These are phyloP conservation scores for Orientallactaga bullata DNA, from an alignment of 2,113 vertebrate species.

Conservation along the genomic window DNA sequence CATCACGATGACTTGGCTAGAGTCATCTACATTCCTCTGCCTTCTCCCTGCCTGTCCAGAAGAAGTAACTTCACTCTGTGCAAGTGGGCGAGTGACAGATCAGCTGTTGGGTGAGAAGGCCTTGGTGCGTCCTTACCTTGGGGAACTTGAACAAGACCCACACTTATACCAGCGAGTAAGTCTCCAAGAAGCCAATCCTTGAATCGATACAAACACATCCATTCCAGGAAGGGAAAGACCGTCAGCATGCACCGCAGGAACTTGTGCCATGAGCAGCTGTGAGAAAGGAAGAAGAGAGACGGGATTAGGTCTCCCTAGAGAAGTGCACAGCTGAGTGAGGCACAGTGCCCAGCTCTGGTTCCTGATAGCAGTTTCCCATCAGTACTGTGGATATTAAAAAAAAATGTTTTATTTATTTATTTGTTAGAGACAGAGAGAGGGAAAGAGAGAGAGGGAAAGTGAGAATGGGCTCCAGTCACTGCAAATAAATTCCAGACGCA, in stretches of 20 bases:
- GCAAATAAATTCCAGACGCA: too few relatives aligned
- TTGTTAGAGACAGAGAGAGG: too few relatives aligned
- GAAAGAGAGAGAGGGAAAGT: too few relatives aligned
- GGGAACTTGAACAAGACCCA: constrained; percentile 83
- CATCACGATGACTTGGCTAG: neutral
- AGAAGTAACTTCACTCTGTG: neutral
- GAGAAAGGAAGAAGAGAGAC: constrained; percentile 61
- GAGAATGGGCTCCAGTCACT: too few relatives aligned
- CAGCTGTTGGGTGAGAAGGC: too few relatives aligned
- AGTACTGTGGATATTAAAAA: too few relatives aligned
- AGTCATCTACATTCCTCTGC: neutral
- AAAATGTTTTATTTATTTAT: too few relatives aligned
- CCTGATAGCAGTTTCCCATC: neutral
- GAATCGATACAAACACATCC: constrained; percentile 78
- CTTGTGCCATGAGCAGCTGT: constrained; percentile 80
- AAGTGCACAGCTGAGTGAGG: neutral
- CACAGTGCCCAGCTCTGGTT: neutral
- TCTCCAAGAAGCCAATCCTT: constrained; percentile 85
- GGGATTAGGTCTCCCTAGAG: constrained; percentile 35
- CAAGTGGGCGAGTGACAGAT: too few relatives aligned
- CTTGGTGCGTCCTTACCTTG: constrained; percentile 78
- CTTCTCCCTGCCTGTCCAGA: neutral
- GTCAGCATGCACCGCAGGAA: constrained; percentile 71
- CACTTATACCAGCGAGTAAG: constrained; percentile 82
- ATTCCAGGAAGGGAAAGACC: constrained; percentile 80